Conservation (phyloP, 2,113 vertebrate species). For the Scopus umbretta region DNA sequence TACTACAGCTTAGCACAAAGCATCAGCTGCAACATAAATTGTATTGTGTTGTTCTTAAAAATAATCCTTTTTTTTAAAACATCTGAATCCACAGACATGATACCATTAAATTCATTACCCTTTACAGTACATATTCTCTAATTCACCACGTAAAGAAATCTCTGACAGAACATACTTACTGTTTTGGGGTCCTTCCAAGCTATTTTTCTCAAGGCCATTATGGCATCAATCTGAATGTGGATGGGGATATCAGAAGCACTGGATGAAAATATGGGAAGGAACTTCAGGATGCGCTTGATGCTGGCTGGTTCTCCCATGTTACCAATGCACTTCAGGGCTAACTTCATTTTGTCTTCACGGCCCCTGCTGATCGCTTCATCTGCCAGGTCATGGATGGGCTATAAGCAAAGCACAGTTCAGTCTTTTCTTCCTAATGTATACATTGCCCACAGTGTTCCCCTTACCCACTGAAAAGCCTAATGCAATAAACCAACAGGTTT, state of each 20-base stretch:
- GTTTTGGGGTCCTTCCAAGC: constrained; percentile 73
- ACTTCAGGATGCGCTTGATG: constrained; percentile 80
- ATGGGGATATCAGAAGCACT: constrained; percentile 61
- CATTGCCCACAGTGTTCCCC: background rate
- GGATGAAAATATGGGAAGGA: constrained; percentile 73
- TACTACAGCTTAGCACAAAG: background rate
- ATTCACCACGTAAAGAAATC: background rate
- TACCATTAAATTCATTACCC: background rate
- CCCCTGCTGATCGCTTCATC: constrained; percentile 63
- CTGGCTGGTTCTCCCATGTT: constrained; percentile 81
- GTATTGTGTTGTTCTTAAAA: background rate
- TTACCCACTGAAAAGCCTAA: background rate
- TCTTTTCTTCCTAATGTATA: background rate
- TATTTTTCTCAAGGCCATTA: constrained; percentile 80
- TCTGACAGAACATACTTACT: constrained; percentile 58
- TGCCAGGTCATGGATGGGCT: constrained; percentile 82
- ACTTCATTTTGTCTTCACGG: constrained; percentile 72
- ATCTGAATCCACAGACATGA: background rate
- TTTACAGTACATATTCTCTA: background rate
- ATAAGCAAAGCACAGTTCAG: background rate
- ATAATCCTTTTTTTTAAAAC: background rate
- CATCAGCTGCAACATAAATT: background rate
- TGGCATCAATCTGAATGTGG: constrained; percentile 72
- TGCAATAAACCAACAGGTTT: background rate
- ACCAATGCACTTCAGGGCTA: constrained; percentile 81